Base-by-base conservation (phyloP, 2,888 invertebrate species). In the Hydrotaea diabolus region DNA sequence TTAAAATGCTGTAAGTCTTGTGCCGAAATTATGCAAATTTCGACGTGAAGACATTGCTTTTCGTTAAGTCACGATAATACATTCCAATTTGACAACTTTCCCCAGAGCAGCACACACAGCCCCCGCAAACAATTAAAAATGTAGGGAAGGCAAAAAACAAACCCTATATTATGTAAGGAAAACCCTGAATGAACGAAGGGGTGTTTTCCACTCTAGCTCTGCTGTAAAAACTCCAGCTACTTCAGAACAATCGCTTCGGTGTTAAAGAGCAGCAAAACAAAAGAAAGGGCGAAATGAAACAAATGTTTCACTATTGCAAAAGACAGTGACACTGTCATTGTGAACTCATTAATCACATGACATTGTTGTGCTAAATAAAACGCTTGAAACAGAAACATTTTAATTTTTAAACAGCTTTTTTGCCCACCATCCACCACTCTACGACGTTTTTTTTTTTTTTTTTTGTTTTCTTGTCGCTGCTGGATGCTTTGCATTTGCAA, bases 261-360 rank as follows among this genome's bases (percentile, higher is more conserved):
- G 4, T n/a, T 13, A 49, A 31, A 31, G 31, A 31, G 31, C 3
- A 49, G 49, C 15, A 13, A 49, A n/a, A 49, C 49, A 49, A 15
- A 49, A n/a, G n/a, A 49, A n/a, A n/a, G 49, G 49, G 49, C 4
- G n/a, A 43, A 66, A 46, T 43, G 21, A 88, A 86, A 87, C 89
- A 88, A 88, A 89, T 88, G 88, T 89, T 89, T 87, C 87, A 84
- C 82, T 86, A 57, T 80, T 83, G 75, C 83, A 86, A 80, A 81
- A 77, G 85, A 84, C 83, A 87, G 86, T 87, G 87, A 86, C 87
- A 84, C 73, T 85, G 81, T 85, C 86, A 87, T 85, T 86, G 86
- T 85, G 73, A 86, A 82, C 64, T 85, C 87, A 86, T 87, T 86
- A 86, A 86, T 87, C 86, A 87, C 80, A 79, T 77, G 85, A 82